These are phyloP conservation scores for Hoplodrina ambigua DNA, from an alignment of 2,888 invertebrate species.

Conservation along the genomic window DNA sequence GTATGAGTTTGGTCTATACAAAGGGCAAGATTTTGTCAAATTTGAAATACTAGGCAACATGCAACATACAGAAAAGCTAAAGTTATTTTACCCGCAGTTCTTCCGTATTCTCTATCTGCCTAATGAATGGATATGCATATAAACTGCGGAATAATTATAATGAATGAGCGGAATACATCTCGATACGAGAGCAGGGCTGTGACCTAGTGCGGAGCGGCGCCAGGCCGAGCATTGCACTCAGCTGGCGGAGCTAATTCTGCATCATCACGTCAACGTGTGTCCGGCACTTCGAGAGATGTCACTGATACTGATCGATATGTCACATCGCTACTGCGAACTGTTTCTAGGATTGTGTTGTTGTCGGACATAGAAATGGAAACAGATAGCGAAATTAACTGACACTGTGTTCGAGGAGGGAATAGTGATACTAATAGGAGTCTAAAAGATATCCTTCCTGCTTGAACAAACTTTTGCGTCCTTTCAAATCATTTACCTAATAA, in stretches of 20 bases:
- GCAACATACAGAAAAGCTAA: not conserved
- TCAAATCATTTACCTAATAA: not conserved
- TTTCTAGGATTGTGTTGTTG: constrained; percentile 20
- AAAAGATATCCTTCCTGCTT: not conserved
- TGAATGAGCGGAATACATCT: constrained; percentile 58
- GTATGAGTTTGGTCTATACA: not conserved
- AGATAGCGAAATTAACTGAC: constrained; percentile 4
- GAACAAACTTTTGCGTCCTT: not conserved
- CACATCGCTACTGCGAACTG: constrained; percentile 29
- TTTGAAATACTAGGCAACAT: not conserved
- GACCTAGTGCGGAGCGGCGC: constrained; percentile 65
- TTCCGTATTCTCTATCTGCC: constrained; percentile 24
- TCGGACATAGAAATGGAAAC: constrained; percentile 16
- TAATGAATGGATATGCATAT: constrained; percentile 43
- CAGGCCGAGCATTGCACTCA: constrained; percentile 63
- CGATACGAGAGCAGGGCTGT: constrained; percentile 57
- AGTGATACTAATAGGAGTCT: not conserved
- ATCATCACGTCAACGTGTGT: constrained; percentile 32
- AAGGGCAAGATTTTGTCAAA: not conserved
- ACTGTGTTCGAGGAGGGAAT: not conserved
- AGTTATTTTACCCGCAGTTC: not conserved
- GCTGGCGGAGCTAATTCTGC: constrained; percentile 56
- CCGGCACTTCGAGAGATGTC: constrained; percentile 21
- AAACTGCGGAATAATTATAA: constrained; percentile 45
- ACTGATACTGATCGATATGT: constrained; percentile 48